These are phyloP conservation scores for Ammospiza caudacuta DNA, from an alignment of 2,113 vertebrate species.

Conservation along the genomic window DNA sequence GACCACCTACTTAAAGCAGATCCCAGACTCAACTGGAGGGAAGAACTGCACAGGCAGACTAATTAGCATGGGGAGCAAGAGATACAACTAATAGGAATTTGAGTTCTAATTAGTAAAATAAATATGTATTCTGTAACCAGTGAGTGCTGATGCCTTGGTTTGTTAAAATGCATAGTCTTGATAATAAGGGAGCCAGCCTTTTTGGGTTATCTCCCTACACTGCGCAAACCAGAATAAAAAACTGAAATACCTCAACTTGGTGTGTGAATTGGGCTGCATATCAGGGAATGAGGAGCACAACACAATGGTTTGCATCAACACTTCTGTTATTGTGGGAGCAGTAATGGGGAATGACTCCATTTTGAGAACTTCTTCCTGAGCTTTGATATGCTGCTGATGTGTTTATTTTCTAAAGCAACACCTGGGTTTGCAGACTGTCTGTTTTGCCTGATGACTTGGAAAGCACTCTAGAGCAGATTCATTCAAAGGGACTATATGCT, in stretches of 20 bases:
- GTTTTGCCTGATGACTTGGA: not conserved
- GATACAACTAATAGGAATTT: not conserved
- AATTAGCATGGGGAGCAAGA: not conserved
- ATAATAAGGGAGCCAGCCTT: not conserved
- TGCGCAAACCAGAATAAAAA: not conserved
- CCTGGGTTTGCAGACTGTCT: not conserved
- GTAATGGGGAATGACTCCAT: not conserved
- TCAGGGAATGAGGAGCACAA: not conserved
- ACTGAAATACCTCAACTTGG: not conserved
- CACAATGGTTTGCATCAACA: not conserved
- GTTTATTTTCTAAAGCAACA: not conserved
- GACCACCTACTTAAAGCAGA: not conserved
- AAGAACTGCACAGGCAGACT: not conserved
- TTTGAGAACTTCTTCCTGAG: not conserved
- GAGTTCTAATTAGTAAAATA: not conserved
- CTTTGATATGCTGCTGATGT: not conserved
- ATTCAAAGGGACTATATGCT: not conserved
- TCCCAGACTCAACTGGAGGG: not conserved
- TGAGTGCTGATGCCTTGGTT: not conserved
- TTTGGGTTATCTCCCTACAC: not conserved
- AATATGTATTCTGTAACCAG: not conserved
- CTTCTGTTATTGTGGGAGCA: not conserved
- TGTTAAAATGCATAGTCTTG: not conserved
- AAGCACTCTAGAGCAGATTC: not conserved
- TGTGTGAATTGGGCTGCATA: not conserved